phyloP scores from a whole-genome alignment of 2,113 vertebrate species.

The Eudyptes chrysolophus region DNA sequence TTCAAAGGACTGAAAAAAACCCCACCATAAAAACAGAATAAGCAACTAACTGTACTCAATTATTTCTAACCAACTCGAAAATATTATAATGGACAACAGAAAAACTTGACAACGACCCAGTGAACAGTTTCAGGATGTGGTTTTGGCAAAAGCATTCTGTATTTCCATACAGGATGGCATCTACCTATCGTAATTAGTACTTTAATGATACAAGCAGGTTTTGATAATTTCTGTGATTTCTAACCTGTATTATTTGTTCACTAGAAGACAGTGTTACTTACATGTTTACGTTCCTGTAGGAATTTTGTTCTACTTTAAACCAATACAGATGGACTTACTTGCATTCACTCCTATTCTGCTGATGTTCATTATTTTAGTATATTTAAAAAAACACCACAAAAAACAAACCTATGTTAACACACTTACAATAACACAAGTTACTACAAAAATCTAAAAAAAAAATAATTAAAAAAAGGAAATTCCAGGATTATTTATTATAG shows the following conservation, averaged over 20 bases:
- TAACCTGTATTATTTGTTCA: neutral
- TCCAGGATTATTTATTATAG: neutral
- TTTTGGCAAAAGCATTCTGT: neutral
- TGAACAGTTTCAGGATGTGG: neutral
- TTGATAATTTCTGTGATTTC: neutral
- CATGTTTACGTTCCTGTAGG: neutral
- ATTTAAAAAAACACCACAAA: neutral
- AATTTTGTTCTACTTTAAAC: neutral
- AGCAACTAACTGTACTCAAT: neutral
- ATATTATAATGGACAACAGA: neutral
- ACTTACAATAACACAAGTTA: neutral
- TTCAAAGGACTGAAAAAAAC: neutral
- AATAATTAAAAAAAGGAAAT: neutral
- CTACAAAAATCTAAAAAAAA: neutral
- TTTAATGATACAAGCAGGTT: neutral
- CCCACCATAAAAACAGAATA: neutral
- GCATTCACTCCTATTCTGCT: neutral
- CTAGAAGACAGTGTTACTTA: neutral
- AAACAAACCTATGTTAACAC: fast-evolving
- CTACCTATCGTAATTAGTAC: neutral
- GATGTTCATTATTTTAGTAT: neutral
- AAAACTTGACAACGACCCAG: neutral
- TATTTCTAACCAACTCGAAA: neutral
- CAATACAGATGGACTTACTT: neutral
- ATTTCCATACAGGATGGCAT: neutral